Conservation (phyloP, 35 echinoderm and acorn worm genomes). For the Ptychodera flava region DNA sequence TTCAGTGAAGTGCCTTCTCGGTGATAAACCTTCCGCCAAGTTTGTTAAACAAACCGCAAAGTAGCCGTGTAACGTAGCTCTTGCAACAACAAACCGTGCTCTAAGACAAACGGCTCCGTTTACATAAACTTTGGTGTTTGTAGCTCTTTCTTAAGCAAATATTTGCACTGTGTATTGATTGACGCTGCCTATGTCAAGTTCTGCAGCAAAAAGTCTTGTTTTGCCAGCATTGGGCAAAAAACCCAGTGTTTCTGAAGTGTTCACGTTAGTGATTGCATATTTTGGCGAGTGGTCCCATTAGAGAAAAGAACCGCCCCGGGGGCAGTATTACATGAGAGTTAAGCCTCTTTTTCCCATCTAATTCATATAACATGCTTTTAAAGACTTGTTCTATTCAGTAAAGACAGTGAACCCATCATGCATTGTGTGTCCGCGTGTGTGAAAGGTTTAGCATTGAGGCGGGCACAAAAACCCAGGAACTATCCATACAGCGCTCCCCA, state of each 20-base stretch:
- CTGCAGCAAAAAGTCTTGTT: neutral
- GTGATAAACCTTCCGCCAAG: neutral
- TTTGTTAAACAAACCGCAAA: neutral
- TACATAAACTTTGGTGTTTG: neutral
- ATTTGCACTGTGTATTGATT: neutral
- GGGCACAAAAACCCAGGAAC: neutral
- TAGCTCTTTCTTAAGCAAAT: constrained; percentile 1
- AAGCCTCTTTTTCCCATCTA: neutral
- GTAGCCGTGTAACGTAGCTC: neutral
- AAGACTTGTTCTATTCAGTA: neutral
- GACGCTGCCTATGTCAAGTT: neutral
- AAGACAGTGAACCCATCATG: neutral
- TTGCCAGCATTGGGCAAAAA: neutral
- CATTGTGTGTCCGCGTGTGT: neutral
- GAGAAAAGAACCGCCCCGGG: neutral
- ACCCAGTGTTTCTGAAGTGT: neutral
- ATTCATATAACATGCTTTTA: neutral
- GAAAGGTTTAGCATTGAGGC: neutral
- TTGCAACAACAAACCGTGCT: neutral
- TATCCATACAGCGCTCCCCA: neutral
- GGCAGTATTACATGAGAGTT: neutral
- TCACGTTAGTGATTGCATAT: neutral
- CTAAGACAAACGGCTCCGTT: neutral
- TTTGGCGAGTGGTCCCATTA: neutral
- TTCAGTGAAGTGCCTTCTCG: neutral